Conservation (phyloP, 2,797 vertebrate genomes). For the Hypotaenidia okinawae region DNA sequence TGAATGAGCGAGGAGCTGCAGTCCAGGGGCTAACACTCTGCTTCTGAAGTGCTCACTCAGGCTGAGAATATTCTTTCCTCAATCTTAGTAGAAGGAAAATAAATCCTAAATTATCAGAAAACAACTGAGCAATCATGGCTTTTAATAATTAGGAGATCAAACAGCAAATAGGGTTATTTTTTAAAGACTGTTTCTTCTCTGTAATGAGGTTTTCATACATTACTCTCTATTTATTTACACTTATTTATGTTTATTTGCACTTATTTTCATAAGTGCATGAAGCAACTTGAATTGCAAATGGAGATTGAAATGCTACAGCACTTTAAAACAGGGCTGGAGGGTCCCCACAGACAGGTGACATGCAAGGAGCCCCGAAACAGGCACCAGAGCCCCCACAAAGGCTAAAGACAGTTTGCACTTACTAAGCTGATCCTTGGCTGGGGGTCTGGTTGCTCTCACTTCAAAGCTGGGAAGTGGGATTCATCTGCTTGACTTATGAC, state of each 20-base stretch:
- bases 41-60: not conserved
- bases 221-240: not conserved
- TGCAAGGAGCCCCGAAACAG: not conserved
- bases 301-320: not conserved
- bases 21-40: not conserved
- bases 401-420: not conserved
- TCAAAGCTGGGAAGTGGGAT: not conserved
- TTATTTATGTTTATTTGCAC: too few relatives aligned
- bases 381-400: not conserved
- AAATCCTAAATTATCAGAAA: not conserved
- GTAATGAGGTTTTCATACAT: not conserved
- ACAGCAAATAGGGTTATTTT: not conserved
- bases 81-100: not conserved
- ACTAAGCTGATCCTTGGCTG: not conserved
- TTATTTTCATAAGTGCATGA: not conserved
- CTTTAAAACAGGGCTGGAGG: not conserved
- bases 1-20: not conserved
- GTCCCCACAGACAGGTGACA: not conserved
- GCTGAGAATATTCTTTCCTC: not conserved
- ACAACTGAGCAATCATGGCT: rapidly evolving
- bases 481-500: not conserved
- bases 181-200: not conserved
- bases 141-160: not conserved
- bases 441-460: not conserved
- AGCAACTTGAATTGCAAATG: not conserved